Percentiles rank a stretch among this genome's conserved stretches.
These are phyloP conservation scores for Molossus molossus DNA, from an alignment of 2,797 vertebrate genomes.

Conservation along the genomic window DNA sequence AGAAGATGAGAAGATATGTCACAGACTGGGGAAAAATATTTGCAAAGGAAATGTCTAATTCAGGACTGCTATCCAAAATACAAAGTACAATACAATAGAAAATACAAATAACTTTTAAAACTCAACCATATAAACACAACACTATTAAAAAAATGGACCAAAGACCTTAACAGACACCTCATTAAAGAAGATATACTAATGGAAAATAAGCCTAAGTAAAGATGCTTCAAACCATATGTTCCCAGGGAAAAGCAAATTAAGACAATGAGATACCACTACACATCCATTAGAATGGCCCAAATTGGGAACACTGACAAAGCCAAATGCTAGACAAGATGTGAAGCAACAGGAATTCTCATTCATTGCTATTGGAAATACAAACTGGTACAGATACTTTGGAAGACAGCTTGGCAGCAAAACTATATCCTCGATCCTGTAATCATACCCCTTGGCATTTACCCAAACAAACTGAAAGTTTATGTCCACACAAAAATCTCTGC, in stretches of 20 bases:
- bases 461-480: background rate
- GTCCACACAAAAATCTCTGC: background rate
- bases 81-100: background rate
- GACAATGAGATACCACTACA: background rate
- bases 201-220: slow-evolving; percentile 13
- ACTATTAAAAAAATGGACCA: background rate
- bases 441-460: background rate
- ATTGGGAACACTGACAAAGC: background rate
- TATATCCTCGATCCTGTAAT: background rate
- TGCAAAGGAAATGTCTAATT: background rate
- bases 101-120: background rate
- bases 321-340: background rate
- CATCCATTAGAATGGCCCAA: background rate
- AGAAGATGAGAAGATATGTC: slow-evolving; percentile 5
- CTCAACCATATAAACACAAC: background rate
- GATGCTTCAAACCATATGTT: background rate
- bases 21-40: background rate
- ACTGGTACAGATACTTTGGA: background rate
- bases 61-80: background rate
- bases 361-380: background rate
- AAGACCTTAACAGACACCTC: background rate
- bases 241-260: background rate
- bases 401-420: background rate
- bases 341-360: background rate
- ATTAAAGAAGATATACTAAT: background rate